Conservation (phyloP, 2,797 vertebrate species). For the Xiphophorus birchmanni region DNA sequence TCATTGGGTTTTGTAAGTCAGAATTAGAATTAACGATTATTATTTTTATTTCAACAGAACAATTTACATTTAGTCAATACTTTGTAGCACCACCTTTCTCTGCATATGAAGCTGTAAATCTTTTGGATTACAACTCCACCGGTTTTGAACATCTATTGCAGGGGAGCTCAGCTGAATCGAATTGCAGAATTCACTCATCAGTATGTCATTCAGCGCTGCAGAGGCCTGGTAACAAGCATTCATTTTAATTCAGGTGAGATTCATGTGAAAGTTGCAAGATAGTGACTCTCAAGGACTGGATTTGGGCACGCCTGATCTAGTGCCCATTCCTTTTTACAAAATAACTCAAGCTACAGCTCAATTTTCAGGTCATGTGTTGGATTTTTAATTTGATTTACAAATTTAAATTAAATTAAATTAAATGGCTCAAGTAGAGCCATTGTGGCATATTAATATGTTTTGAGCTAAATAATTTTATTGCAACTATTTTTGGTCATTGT, state of each 20-base stretch:
- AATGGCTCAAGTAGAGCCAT: not conserved
- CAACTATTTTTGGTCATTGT: not conserved
- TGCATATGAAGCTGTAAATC: not conserved
- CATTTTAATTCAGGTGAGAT: not conserved
- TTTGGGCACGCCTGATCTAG: not conserved
- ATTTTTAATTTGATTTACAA: not conserved
- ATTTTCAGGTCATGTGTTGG: not conserved
- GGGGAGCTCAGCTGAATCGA: not conserved
- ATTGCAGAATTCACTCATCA: not conserved
- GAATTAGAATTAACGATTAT: not conserved
- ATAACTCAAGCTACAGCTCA: not conserved
- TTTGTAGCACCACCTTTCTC: not conserved
- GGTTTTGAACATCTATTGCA: not conserved
- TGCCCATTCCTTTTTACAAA: not conserved
- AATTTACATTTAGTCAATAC: not conserved
- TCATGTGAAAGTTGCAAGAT: not conserved
- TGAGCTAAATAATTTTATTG: not conserved
- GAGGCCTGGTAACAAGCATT: not conserved
- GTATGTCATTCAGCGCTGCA: not conserved
- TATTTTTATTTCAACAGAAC: not conserved
- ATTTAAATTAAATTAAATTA: not conserved
- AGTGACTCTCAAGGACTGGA: not conserved
- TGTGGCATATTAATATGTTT: not conserved
- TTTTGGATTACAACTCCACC: not conserved
- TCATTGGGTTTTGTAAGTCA: not conserved